These are phyloP conservation scores for Orgyia antiqua DNA, from an alignment of 2,888 invertebrate species.

Conservation along the genomic window DNA sequence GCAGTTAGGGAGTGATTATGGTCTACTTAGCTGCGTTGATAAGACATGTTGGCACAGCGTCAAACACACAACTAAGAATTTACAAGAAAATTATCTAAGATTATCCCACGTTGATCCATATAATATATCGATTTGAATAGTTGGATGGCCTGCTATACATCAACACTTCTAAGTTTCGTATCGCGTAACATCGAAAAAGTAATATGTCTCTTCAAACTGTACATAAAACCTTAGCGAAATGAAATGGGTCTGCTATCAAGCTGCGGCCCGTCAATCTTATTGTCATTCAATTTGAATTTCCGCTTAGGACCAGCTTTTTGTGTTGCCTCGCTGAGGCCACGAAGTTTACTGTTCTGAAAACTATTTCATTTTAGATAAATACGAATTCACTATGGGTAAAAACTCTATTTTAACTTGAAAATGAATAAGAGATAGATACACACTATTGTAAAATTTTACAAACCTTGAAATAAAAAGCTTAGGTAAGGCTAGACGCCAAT, in stretches of 20 bases:
- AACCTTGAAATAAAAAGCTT: too few species aligned
- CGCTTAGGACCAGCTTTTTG: conserved; percentile 59
- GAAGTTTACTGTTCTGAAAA: too few species aligned
- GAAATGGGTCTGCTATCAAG: conserved; percentile 62
- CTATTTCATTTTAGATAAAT: too few species aligned
- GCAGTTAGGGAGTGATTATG: too few species aligned
- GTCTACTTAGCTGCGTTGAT: too few species aligned
- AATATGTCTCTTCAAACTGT: conserved; percentile 43
- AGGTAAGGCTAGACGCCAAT: too few species aligned
- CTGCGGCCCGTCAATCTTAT: conserved; percentile 70
- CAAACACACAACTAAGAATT: conserved; percentile 9
- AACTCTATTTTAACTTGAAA: too few species aligned
- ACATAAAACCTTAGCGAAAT: conserved; percentile 48
- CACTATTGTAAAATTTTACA: background rate
- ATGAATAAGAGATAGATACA: too few species aligned
- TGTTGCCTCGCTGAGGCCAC: conserved; percentile 32
- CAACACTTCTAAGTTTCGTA: conserved; percentile 25
- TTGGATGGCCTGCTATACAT: conserved; percentile 21
- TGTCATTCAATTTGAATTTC: conserved; percentile 75
- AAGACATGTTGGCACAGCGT: too few species aligned
- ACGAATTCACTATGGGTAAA: too few species aligned
- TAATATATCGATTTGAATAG: conserved; percentile 16
- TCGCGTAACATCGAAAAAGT: conserved; percentile 41
- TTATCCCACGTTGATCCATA: conserved; percentile 13
- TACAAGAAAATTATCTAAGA: conserved; percentile 7